phyloP scores from a whole-genome alignment of 2,113 vertebrate species.

The Bambusicola thoracicus region DNA sequence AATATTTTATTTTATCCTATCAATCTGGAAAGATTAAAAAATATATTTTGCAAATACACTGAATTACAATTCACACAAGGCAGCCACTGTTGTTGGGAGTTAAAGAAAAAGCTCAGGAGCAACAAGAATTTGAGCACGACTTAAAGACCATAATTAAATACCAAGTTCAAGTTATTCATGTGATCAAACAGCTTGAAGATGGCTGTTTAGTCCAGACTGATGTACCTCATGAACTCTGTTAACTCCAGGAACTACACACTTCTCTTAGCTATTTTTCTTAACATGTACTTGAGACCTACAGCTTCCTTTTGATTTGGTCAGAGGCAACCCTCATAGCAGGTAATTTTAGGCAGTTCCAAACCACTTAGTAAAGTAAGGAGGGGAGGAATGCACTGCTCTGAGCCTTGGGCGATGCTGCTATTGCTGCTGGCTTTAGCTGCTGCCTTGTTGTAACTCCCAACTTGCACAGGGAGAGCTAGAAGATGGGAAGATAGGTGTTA shows the following conservation, averaged over 20 bases:
- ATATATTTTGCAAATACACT: not conserved
- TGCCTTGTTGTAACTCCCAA: too few relatives aligned
- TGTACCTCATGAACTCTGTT: not conserved
- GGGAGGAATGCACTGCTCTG: too few relatives aligned
- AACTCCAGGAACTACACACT: not conserved
- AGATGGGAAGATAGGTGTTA: too few relatives aligned
- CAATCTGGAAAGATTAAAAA: not conserved
- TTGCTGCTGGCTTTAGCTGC: too few relatives aligned
- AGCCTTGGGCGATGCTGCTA: too few relatives aligned
- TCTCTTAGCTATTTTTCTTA: not conserved
- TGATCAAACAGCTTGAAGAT: not conserved
- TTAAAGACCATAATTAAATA: not conserved
- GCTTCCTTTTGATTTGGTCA: not conserved
- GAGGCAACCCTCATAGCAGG: not conserved
- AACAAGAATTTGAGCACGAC: accelerated
- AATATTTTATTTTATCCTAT: not conserved
- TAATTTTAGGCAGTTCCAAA: not conserved
- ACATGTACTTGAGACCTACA: not conserved
- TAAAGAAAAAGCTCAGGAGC: not conserved
- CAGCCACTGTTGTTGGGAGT: not conserved
- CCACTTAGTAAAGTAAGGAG: too few relatives aligned
- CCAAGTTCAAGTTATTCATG: not conserved
- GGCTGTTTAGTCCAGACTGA: not conserved
- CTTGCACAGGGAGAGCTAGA: too few relatives aligned
- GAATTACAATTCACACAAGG: not conserved